phyloP scores from a whole-genome alignment of 2,797 vertebrate genomes.

The Myotis findleyi region DNA sequence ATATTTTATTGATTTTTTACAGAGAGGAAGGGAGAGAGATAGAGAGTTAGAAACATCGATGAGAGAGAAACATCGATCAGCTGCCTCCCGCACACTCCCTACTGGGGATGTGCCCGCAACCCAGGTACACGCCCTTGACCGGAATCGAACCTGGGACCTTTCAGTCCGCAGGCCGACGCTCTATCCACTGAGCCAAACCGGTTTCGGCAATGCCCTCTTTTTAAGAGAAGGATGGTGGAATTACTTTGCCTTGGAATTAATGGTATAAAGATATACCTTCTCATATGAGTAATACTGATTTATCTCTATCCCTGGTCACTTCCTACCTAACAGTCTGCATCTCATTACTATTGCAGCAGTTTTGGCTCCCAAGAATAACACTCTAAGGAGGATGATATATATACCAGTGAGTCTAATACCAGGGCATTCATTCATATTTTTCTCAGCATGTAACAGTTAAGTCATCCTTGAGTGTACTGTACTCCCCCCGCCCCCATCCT shows the following conservation, averaged over 20 bases:
- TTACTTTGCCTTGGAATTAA: constrained; percentile 45
- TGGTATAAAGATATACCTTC: constrained; percentile 69
- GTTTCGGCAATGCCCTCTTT: neutral
- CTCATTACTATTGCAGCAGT: constrained; percentile 65
- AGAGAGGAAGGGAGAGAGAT: no score
- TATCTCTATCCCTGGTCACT: constrained; percentile 54
- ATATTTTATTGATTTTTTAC: no score
- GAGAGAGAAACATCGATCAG: no score
- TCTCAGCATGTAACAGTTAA: constrained; percentile 85
- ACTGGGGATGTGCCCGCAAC: no score
- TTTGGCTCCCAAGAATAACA: constrained; percentile 79
- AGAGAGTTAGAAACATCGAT: no score
- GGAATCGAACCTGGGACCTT: no score
- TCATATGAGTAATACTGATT: constrained; percentile 73
- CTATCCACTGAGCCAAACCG: no score
- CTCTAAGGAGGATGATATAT: constrained; percentile 82
- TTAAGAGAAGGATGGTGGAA: constrained; percentile 30
- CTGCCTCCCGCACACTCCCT: no score
- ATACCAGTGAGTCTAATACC: constrained; percentile 74
- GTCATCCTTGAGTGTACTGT: constrained; percentile 89
- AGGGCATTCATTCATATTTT: constrained; percentile 84
- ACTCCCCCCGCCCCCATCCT: no score
- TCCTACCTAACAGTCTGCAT: constrained; percentile 68
- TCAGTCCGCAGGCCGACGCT: no score
- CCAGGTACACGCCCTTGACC: no score